phyloP scores from a whole-genome alignment of 1,140 invertebrate species.

The Centruroides sculpturatus region DNA sequence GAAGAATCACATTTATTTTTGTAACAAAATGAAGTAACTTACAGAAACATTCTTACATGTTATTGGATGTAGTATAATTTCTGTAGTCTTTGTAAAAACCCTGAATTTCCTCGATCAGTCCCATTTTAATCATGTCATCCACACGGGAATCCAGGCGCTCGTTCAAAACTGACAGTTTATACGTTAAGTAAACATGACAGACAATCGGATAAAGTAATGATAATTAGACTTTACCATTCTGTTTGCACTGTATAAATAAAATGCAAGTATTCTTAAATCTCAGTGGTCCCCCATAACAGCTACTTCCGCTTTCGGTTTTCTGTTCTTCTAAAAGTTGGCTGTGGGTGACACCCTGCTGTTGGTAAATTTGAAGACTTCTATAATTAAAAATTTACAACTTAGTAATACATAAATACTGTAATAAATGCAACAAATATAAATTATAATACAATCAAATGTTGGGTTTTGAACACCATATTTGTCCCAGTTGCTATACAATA shows the following conservation, averaged over 20 bases:
- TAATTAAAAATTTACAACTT: background rate
- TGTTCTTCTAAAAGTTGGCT: slow-evolving; percentile 59
- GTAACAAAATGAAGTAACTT: background rate
- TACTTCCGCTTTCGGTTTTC: slow-evolving; percentile 43
- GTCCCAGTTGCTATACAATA: no score
- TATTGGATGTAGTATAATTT: slow-evolving; percentile 21
- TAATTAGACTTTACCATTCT: slow-evolving; percentile 35
- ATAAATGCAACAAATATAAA: no score
- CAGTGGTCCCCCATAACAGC: slow-evolving; percentile 51
- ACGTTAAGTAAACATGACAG: no score
- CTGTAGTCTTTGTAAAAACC: slow-evolving; percentile 67
- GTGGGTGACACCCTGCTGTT: slow-evolving; percentile 44
- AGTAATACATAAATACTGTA: background rate
- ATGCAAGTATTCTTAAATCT: slow-evolving; percentile 51
- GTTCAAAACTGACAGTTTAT: slow-evolving; percentile 50
- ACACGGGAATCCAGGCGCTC: slow-evolving; percentile 61
- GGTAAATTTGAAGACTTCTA: slow-evolving; percentile 57
- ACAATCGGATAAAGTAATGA: background rate
- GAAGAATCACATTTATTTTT: no score
- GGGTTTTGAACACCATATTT: no score
- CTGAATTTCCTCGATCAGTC: slow-evolving; percentile 64
- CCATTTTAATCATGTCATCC: slow-evolving; percentile 71
- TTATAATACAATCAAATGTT: no score
- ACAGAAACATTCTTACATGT: slow-evolving; percentile 9
- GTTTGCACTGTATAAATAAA: slow-evolving; percentile 67